Conservation (phyloP, 2,797 vertebrate species). For the Onychomys arenicola region DNA sequence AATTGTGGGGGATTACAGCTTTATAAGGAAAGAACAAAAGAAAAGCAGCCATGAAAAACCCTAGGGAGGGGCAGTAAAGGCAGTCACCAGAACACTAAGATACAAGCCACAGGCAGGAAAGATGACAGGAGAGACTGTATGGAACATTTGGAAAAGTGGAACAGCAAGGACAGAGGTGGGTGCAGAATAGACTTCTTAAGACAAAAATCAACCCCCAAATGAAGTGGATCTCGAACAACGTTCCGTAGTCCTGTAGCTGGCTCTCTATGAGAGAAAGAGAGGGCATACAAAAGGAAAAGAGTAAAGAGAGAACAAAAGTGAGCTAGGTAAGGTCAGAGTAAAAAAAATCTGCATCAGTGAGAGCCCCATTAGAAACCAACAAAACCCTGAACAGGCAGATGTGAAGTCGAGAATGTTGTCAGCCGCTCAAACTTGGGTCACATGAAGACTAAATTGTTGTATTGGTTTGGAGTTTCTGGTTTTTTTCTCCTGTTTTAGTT, state of each 20-base stretch:
- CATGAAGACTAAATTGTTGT: not conserved
- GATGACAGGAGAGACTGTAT: not conserved
- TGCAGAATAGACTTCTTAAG: not conserved
- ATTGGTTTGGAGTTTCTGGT: not conserved
- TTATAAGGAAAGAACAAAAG: conserved; percentile 24
- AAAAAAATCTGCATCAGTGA: not conserved
- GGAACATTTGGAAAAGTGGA: not conserved
- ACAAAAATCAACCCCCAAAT: not conserved
- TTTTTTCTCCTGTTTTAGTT: not conserved
- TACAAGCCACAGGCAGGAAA: not conserved
- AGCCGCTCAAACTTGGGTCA: not conserved
- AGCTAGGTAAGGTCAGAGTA: not conserved
- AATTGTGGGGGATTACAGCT: conserved; percentile 15
- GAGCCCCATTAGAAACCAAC: not conserved
- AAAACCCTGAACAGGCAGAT: not conserved
- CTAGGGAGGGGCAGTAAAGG: not conserved
- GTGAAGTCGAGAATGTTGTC: too few species aligned
- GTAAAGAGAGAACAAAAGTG: not conserved
- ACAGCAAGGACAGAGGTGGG: not conserved
- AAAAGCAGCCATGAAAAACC: conserved; percentile 14
- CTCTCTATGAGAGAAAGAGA: not conserved
- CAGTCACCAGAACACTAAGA: conserved; percentile 14
- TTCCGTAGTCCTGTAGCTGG: not conserved
- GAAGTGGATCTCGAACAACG: not conserved
- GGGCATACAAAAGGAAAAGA: not conserved